Evolutionary conservation across 2,888 invertebrate species (phyloP).

Genomic region (Sesia bembeciformis): DNA sequence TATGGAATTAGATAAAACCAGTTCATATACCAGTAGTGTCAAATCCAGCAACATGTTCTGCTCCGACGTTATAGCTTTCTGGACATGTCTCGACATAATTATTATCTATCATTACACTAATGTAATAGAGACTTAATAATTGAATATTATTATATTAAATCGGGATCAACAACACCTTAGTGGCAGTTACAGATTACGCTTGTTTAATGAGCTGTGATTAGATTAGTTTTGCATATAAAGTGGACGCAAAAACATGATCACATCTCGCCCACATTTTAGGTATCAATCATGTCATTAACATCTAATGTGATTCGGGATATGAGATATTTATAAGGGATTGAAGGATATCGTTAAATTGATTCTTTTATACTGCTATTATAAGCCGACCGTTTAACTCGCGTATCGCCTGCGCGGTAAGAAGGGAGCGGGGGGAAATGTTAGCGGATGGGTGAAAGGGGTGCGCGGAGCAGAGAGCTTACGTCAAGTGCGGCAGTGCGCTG

Average conservation of each 20-base stretch:
- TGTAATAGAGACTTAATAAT: not conserved
- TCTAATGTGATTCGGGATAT: no score
- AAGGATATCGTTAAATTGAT: no score
- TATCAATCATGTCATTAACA: no score
- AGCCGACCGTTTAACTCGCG: not conserved
- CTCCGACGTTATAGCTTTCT: not conserved
- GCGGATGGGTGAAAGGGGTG: no score
- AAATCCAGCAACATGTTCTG: not conserved
- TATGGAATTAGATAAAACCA: no score
- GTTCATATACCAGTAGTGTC: not conserved
- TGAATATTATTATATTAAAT: not conserved
- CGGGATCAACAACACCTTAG: not conserved
- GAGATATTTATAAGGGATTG: no score
- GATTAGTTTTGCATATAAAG: not conserved
- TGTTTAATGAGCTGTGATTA: not conserved
- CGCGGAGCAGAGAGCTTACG: no score
- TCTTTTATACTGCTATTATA: not conserved
- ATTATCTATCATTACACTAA: not conserved
- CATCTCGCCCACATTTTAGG: no score
- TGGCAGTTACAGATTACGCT: not conserved
- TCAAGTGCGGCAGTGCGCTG: no score
- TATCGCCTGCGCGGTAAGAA: no score
- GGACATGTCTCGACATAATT: not conserved
- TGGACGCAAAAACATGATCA: no score
- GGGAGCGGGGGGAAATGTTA: no score